These are phyloP conservation scores for Kobus ellipsiprymnus DNA, from an alignment of 2,113 vertebrate species.

Conservation along the genomic window DNA sequence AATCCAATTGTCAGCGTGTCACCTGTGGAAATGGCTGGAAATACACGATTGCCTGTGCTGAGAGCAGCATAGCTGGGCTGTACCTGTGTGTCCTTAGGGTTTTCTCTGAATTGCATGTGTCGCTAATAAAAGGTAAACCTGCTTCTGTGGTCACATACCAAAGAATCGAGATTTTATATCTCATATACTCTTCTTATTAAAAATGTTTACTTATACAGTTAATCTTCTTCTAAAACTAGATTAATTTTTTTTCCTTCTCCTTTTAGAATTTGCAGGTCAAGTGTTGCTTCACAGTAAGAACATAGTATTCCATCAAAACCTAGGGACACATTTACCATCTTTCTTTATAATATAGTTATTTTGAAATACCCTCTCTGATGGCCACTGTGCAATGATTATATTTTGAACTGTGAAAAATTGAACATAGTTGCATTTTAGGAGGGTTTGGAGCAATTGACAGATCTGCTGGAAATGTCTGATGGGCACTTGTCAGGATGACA, in stretches of 20 bases:
- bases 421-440: background rate
- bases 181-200: background rate
- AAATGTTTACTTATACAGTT: background rate
- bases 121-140: background rate
- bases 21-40: constrained; percentile 16
- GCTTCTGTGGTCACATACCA: background rate
- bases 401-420: background rate
- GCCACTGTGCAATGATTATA: background rate
- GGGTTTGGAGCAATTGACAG: background rate
- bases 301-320: background rate
- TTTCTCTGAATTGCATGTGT: background rate
- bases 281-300: background rate
- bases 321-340: background rate
- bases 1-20: constrained; percentile 34
- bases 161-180: background rate
- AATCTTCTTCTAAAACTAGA: background rate
- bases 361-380: background rate
- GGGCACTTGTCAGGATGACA: background rate
- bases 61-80: background rate
- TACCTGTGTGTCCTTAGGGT: background rate
- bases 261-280: background rate
- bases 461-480: background rate
- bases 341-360: background rate
- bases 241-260: background rate
- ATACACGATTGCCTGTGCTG: background rate